Evolutionary conservation across 1,140 invertebrate species (phyloP), one percentile per base, ranked within the genome.

Genomic region (Drosophila nebulosa): DNA sequence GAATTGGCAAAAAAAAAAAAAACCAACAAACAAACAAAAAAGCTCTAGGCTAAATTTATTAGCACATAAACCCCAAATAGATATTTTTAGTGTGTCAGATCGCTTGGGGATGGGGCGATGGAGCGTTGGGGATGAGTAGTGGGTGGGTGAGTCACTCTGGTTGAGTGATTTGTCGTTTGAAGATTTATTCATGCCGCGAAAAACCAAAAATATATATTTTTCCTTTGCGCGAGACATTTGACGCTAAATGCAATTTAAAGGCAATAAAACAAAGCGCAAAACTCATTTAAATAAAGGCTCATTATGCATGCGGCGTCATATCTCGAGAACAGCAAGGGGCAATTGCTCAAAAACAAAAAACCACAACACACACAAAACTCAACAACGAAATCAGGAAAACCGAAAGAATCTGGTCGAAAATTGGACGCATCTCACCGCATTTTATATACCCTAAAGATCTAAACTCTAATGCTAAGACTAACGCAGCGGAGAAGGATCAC

Each of bases 251-350:
- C 81, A 85, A 85, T 85, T 86, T 86, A 80, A 86, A 78, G 71
- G 78, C 83, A 88, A 88, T 88, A 88, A 88, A 88, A 88, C 78
- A 86, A 85, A 71, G 69, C 78, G 67, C 60, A 78, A 80, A 80
- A 71, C 63, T 53, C 66, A 85, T 88, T 88, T 88, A 79, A 88
- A 88, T 88, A 83, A 78, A 65, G 63, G 65, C 83, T 88, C 83
- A 88, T 88, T 88, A 88, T 88, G 83, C 83, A 86, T 86, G 81
- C 81, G 78, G 81, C 78, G 81, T 86, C 83, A 83, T 88, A 88
- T 88, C 71, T 74, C 78, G 63, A 86, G 75, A 88, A 88, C 68
- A 74, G 71, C 65, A 46, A 46, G 39, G 62, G 65, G 62, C 75
- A 88, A 88, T 80, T 86, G 81, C 74, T 70, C 61, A 66, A 63